Percentiles rank a stretch among this genome's conserved stretches.
phyloP scores from a whole-genome alignment of 1,140 invertebrate genomes.

The Calliopsis andreniformis region DNA sequence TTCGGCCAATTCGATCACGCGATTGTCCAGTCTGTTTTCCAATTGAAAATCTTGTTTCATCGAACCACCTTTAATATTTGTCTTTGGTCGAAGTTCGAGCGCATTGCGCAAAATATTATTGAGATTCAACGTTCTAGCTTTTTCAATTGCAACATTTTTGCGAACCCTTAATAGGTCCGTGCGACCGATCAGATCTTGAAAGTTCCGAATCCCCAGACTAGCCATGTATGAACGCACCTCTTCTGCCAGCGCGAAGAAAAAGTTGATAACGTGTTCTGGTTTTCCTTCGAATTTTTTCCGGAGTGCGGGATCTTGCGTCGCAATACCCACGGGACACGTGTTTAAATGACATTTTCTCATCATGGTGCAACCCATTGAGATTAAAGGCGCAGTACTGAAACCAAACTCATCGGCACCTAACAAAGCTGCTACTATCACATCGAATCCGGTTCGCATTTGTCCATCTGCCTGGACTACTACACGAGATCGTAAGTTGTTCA shows the following conservation, averaged over 20 bases:
- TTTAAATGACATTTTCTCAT: slow-evolving; percentile 99
- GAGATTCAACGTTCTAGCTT: slow-evolving; percentile 94
- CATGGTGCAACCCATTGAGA: slow-evolving; percentile 99
- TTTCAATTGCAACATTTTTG: slow-evolving; percentile 82
- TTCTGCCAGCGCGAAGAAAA: slow-evolving; percentile 98
- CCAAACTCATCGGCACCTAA: slow-evolving; percentile 99
- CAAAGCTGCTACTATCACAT: slow-evolving; percentile 97
- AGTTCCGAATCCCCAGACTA: slow-evolving; percentile 91
- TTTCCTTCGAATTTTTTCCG: slow-evolving; percentile 98
- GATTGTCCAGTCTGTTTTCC: slow-evolving; percentile 93
- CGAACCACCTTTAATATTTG: slow-evolving; percentile 95
- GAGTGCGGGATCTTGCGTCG: slow-evolving; percentile 97
- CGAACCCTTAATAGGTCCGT: slow-evolving; percentile 92
- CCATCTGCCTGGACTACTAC: slow-evolving; percentile 98
- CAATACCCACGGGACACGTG: slow-evolving; percentile 99
- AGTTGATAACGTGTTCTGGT: slow-evolving; percentile 99
- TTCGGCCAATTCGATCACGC: slow-evolving; percentile 88
- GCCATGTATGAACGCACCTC: slow-evolving; percentile 96
- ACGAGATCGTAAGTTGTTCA: slow-evolving; percentile 97
- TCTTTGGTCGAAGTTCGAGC: slow-evolving; percentile 92
- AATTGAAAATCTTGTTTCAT: slow-evolving; percentile 94
- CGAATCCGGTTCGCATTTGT: slow-evolving; percentile 96
- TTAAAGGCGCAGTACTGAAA: slow-evolving; percentile 98
- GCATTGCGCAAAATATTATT: slow-evolving; percentile 94
- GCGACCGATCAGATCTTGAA: slow-evolving; percentile 97